phyloP scores from a whole-genome alignment of 2,797 vertebrate species.

The Tenualosa thibaudeaui region DNA sequence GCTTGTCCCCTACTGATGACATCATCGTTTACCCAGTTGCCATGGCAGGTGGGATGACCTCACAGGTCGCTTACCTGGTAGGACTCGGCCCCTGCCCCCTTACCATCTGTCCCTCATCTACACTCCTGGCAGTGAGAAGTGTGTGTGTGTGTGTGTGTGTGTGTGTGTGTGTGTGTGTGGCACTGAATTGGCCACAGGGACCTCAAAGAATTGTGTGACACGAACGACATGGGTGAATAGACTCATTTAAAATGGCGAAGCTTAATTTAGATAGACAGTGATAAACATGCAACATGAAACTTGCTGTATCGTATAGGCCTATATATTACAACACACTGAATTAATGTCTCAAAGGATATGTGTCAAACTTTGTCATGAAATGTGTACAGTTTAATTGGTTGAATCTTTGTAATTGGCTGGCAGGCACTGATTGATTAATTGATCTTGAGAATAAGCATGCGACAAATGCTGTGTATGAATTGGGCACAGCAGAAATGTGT shows the following conservation, averaged over 20 bases:
- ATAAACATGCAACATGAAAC: background rate
- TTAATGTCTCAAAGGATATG: too few species aligned
- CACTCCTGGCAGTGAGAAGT: background rate
- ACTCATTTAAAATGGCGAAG: background rate
- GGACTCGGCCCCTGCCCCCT: conserved; percentile 38
- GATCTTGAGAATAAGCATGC: too few species aligned
- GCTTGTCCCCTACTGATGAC: conserved; percentile 42
- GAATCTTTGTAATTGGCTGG: too few species aligned
- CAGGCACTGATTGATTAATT: too few species aligned
- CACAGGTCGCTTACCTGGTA: conserved; percentile 41
- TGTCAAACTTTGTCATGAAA: too few species aligned
- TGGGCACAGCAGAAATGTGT: too few species aligned
- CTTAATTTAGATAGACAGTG: background rate
- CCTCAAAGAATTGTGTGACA: background rate
- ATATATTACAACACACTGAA: too few species aligned
- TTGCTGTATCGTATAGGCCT: too few species aligned
- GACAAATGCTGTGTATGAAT: too few species aligned
- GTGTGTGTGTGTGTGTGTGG: conserved; percentile 4
- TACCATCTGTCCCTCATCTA: conserved; percentile 38
- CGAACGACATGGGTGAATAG: background rate
- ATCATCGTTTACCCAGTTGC: conserved; percentile 35
- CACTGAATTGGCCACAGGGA: background rate
- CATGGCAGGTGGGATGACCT: conserved; percentile 47
- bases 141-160: background rate
- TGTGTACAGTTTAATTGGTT: too few species aligned